Base-by-base conservation (phyloP, 2,113 vertebrate species). In the Chamaetylas fuelleborni region DNA sequence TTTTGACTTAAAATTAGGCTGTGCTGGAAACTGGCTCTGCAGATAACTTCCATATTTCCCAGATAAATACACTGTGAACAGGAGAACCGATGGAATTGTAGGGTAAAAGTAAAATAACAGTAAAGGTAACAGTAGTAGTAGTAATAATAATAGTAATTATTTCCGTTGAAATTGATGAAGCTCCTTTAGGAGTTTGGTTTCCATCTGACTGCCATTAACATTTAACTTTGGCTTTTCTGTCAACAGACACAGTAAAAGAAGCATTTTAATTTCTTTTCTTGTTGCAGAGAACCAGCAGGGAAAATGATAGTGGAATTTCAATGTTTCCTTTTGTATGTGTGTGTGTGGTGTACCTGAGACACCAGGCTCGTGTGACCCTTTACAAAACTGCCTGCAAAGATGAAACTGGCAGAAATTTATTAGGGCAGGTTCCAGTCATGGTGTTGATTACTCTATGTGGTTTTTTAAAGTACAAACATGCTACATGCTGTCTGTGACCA, bases 261-360 rank as follows among this genome's bases (percentile, higher is more conserved):
- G 26, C 5, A 5, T 40, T 64, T 64, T 54, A 6, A 5, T 26
- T 64, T 58, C 33, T 71, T 36, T 51, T 24, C 6, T 61, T 90
- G 12, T 20, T 77, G 11, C 29, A 40, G 20, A 24, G 33, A 61
- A 24, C 4, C n/a, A 51, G 24, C 23, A 66, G 76, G 29, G 54
- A 5, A 47, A 74, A 57, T 7, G 3, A 14, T 69, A 56, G 42
- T 62, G n/a, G 28, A 60, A 69, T 53, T 12, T 42, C 22, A 48
- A 12, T 51, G 20, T 38, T 62, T 43, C 53, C 16, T 57, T 12
- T 2, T 48, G 1, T 4, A 1, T 1, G 2, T 34, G 22, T 38
- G 11, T 40, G 1, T 1, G 2, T 34, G 25, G 10, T 33, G 22
- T 26, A 45, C n/a, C 34, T 69, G 65, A 53, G 62, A 54, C 15